Evolutionary conservation across 2,797 vertebrate species (phyloP), one percentile per base, ranked within the genome.

Genomic region (Acanthurus lineatus): DNA sequence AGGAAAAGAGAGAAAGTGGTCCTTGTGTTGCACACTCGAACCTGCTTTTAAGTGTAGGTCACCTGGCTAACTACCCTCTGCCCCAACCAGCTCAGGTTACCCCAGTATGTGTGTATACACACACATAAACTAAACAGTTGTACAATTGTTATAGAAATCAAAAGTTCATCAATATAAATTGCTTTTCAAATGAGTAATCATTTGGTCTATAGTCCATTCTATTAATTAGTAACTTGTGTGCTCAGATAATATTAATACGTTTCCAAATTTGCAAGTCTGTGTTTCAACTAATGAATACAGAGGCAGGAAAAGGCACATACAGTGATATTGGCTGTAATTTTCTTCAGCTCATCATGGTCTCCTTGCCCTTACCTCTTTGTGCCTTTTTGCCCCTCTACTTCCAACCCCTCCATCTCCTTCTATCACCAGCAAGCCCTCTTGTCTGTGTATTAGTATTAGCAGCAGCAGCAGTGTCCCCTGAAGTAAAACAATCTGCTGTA

Each of bases 401-500:
- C 51, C 69, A 71, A 73, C 71, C 69, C 69, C 52, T 66, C 70
- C 77, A 75, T 54, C 76, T 70, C 79, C 71, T 77, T 76, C 88
- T 71, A 86, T 91, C 85, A 45, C 90, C 86, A 80, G 87, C 54
- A 52, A 85, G 82, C 82, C 82, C 73, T 79, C 93, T 88, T 92
- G 93, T 94, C 94, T 94, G 86, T 92, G 95, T 94, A 94, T 96
- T 95, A 95, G 95, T 89, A 83, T 92, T 91, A 25, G 25, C 25
- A 94, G 96, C 92, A 93, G 93, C 90, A 91, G 91, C 89, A 92
- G 92, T 92, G 94, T 97, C 96, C 96, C 96, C 94, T 95, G 90
- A 95, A 96, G 96, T 96, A 96, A 96, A 96, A 95, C 97, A 96
- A 99, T 99, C 97, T 97, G 93, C 89, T 96, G 97, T 98, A 95